Evolutionary conservation across 2,888 invertebrate genomes (phyloP).

Genomic region (Strigamia transsilvanica): DNA sequence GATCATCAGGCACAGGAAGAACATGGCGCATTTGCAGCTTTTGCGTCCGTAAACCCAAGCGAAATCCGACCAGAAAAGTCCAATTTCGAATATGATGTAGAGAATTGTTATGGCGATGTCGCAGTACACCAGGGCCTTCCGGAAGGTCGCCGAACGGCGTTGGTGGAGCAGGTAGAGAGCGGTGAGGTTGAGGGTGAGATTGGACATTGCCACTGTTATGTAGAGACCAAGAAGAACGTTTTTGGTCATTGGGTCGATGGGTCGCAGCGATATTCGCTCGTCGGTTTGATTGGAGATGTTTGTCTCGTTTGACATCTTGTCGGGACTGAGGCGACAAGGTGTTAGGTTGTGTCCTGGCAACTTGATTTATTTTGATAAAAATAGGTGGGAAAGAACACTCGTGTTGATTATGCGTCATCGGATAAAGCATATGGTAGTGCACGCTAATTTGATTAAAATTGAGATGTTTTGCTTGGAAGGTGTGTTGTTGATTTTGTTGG

Average conservation of each 20-base stretch:
- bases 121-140: neutral
- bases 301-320: neutral
- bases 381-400: too few species aligned
- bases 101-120: neutral
- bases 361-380: too few species aligned
- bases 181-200: neutral
- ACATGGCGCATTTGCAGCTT: constrained; percentile 6
- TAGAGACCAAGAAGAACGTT: neutral
- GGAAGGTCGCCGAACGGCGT: neutral
- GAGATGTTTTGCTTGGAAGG: too few species aligned
- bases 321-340: neutral
- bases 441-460: too few species aligned
- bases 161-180: neutral
- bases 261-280: neutral
- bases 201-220: neutral
- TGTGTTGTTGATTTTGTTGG: too few species aligned
- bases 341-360: too few species aligned
- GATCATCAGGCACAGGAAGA: neutral
- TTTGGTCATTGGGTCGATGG: neutral
- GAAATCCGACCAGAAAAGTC: neutral
- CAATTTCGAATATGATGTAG: neutral
- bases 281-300: neutral
- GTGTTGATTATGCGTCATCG: too few species aligned
- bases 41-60: neutral
- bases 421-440: too few species aligned